phyloP scores from a whole-genome alignment of 1,140 invertebrate species.

The Heliconius himera region DNA sequence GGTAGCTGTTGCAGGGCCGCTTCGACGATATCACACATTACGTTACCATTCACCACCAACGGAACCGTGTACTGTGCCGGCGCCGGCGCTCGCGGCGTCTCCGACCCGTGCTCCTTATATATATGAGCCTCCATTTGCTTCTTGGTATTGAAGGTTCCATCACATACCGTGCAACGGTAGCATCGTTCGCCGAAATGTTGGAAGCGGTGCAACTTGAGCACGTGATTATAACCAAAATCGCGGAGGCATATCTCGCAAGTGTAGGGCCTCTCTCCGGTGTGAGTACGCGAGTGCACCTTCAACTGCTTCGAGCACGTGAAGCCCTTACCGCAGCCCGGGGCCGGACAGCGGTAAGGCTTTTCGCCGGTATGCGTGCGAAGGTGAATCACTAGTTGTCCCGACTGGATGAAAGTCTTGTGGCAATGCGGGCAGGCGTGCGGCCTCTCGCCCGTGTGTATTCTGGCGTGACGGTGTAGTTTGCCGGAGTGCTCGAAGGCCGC shows the following conservation, averaged over 20 bases:
- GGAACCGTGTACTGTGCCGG: slow-evolving; percentile 58
- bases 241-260: slow-evolving; percentile 84
- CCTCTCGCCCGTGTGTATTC: slow-evolving; percentile 94
- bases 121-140: slow-evolving; percentile 95
- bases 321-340: slow-evolving; percentile 90
- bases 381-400: slow-evolving; percentile 92
- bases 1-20: slow-evolving; percentile 84
- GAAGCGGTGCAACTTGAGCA: slow-evolving; percentile 93
- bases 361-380: slow-evolving; percentile 94
- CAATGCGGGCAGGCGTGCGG: slow-evolving; percentile 97
- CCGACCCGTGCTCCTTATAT: slow-evolving; percentile 91
- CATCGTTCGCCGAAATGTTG: slow-evolving; percentile 95
- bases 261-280: slow-evolving; percentile 92
- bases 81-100: slow-evolving; percentile 72
- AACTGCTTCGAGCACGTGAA: slow-evolving; percentile 95
- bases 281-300: slow-evolving; percentile 92
- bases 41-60: slow-evolving; percentile 82
- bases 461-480: slow-evolving; percentile 95
- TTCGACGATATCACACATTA: slow-evolving; percentile 87
- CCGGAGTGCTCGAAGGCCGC: slow-evolving; percentile 96
- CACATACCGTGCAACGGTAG: slow-evolving; percentile 95
- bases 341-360: slow-evolving; percentile 93
- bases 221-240: slow-evolving; percentile 93
- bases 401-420: slow-evolving; percentile 94
- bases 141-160: slow-evolving; percentile 93